phyloP scores from a whole-genome alignment of 2,797 vertebrate species.

The Erethizon dorsatum region DNA sequence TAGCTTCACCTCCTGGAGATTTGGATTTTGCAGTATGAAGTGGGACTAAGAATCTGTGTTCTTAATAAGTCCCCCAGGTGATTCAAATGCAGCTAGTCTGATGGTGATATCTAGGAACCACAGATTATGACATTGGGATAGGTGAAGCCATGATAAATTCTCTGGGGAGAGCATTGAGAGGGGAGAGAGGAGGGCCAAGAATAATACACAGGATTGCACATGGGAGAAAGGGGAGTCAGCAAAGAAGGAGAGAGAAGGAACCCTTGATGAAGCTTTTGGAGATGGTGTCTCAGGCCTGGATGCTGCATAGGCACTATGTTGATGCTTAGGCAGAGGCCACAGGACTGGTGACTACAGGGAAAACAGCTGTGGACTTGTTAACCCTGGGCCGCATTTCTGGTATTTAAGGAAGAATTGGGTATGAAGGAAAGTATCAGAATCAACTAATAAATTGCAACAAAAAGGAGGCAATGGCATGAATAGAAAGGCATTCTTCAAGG shows the following conservation, averaged over 20 bases:
- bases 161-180: not conserved
- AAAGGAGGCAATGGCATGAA: not conserved
- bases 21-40: constrained; percentile 26
- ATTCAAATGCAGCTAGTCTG: constrained; percentile 38
- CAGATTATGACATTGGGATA: not conserved
- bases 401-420: constrained; percentile 53
- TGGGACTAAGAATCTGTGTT: constrained; percentile 6
- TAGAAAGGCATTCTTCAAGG: not conserved
- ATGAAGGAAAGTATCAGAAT: constrained; percentile 26
- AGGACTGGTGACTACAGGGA: not conserved
- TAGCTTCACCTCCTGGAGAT: constrained; percentile 43
- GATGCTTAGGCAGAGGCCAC: not conserved
- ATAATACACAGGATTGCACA: not conserved
- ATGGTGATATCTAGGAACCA: constrained; percentile 27
- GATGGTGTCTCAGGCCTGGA: not conserved
- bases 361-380: not conserved
- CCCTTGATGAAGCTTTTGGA: constrained; percentile 2
- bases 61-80: not conserved
- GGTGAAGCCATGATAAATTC: not conserved
- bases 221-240: not conserved
- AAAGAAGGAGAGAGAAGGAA: constrained; percentile 3
- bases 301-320: not conserved
- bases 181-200: not conserved
- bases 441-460: not conserved
- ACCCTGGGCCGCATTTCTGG: constrained; percentile 3